A percentile compares a stretch with the other conserved stretches of the same genome.
These are phyloP conservation scores for Zaprionus kolodkinae DNA, from an alignment of 1,140 invertebrate genomes.

Conservation along the genomic window DNA sequence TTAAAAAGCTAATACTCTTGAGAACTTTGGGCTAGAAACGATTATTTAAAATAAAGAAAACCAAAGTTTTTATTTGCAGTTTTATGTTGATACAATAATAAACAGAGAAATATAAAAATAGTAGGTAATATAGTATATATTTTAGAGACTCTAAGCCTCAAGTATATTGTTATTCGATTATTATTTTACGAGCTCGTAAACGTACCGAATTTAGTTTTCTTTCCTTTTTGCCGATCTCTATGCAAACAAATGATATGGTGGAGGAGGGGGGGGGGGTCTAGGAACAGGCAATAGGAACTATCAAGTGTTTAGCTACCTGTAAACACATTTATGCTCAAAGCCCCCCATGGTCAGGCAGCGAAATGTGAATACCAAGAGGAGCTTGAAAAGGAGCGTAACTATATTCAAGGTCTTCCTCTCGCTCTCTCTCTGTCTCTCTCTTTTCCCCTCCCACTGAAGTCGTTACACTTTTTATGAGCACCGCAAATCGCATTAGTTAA, in stretches of 20 bases:
- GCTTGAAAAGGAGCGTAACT: constrained; percentile 27
- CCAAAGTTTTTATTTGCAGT: neutral
- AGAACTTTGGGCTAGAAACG: neutral
- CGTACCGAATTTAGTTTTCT: constrained; percentile 11
- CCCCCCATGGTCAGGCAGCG: constrained; percentile 58
- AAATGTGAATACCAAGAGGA: constrained; percentile 34
- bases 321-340: constrained; percentile 70
- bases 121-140: neutral
- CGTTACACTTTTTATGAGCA: constrained; percentile 78
- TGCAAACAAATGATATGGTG: constrained; percentile 27
- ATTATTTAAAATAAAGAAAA: neutral
- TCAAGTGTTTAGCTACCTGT: constrained; percentile 68
- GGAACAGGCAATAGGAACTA: constrained; percentile 49
- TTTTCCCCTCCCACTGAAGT: constrained; percentile 44
- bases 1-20: neutral
- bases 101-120: neutral
- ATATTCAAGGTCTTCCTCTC: constrained; percentile 35
- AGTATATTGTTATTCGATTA: constrained; percentile 10
- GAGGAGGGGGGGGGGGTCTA: too few species aligned
- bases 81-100: neutral
- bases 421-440: constrained; percentile 24
- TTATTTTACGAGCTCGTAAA: constrained; percentile 41
- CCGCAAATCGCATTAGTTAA: constrained; percentile 80
- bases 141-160: neutral
- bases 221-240: constrained; percentile 15